phyloP scores from a whole-genome alignment of 2,797 vertebrate genomes.

The Ceyx erithaca region DNA sequence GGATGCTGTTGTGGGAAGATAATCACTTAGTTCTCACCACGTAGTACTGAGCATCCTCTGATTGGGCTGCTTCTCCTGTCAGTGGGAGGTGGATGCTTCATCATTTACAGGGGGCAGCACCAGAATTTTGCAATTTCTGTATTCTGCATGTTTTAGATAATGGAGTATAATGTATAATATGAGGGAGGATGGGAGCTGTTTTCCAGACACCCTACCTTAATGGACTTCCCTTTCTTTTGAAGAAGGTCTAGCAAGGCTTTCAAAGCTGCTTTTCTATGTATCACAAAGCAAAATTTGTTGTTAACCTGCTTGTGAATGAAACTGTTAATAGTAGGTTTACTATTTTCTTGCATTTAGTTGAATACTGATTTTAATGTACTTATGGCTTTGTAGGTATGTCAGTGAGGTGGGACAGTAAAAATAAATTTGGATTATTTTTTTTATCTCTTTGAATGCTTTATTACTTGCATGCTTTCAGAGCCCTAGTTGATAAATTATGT shows the following conservation, averaged over 20 bases:
- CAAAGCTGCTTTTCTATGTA: not conserved
- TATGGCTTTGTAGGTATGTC: not conserved
- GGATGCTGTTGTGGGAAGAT: not conserved
- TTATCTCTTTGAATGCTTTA: not conserved
- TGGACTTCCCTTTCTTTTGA: not conserved
- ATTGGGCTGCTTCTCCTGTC: not conserved
- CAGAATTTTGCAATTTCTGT: not conserved
- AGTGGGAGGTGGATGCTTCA: not conserved
- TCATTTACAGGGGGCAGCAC: not conserved
- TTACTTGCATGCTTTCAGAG: not conserved
- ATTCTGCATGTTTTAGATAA: not conserved
- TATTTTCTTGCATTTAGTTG: not conserved
- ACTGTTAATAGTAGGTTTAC: not conserved
- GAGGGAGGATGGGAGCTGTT: not conserved
- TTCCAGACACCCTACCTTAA: not conserved
- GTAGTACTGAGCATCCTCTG: not conserved
- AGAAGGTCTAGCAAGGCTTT: not conserved
- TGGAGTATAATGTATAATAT: not conserved
- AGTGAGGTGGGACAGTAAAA: not conserved
- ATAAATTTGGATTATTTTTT: not conserved
- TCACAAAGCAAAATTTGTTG: not conserved
- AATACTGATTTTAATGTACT: not conserved
- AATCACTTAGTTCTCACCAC: not conserved
- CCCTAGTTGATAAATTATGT: not conserved
- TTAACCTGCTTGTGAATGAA: not conserved